Conservation (phyloP, 2,797 vertebrate species). For the Pangasius djambal region DNA sequence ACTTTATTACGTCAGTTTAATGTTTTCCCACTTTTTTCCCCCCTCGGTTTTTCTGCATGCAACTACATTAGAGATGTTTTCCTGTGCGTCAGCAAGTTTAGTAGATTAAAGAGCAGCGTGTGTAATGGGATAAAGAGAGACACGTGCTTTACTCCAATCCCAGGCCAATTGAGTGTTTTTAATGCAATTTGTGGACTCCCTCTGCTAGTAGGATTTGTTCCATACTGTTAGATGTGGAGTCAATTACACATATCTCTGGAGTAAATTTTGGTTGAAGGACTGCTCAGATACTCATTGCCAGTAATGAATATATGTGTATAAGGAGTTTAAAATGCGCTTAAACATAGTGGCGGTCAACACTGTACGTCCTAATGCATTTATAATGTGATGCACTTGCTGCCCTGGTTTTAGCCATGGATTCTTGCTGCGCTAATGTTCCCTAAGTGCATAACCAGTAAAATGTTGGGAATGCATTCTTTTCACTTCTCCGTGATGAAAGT, state of each 20-base stretch:
- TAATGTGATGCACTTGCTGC: slow-evolving; percentile 34
- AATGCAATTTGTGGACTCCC: slow-evolving; percentile 86
- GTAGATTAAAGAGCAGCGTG: slow-evolving; percentile 83
- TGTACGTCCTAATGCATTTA: slow-evolving; percentile 35
- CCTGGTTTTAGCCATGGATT: slow-evolving; percentile 26
- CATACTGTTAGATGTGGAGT: slow-evolving; percentile 86
- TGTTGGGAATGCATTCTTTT: slow-evolving; percentile 41
- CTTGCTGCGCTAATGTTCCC: slow-evolving; percentile 39
- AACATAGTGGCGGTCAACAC: slow-evolving; percentile 20
- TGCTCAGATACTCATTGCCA: slow-evolving; percentile 80
- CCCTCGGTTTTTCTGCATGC: slow-evolving; percentile 59
- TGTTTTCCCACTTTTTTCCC: slow-evolving; percentile 16
- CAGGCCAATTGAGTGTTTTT: slow-evolving; percentile 83
- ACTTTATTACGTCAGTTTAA: slow-evolving; percentile 36
- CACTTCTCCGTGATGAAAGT: slow-evolving; percentile 39
- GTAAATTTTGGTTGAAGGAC: slow-evolving; percentile 81
- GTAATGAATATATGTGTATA: slow-evolving; percentile 69
- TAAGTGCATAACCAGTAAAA: slow-evolving; percentile 49
- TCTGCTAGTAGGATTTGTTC: slow-evolving; percentile 85
- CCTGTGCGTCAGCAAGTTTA: slow-evolving; percentile 80
- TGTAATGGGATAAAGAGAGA: slow-evolving; percentile 85
- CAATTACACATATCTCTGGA: slow-evolving; percentile 84
- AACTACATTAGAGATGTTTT: slow-evolving; percentile 52
- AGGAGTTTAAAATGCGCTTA: slow-evolving; percentile 48
- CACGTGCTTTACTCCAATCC: slow-evolving; percentile 84